Evolutionary conservation across 2,888 invertebrate species (phyloP).

Genomic region (Lampropteryx suffumata): DNA sequence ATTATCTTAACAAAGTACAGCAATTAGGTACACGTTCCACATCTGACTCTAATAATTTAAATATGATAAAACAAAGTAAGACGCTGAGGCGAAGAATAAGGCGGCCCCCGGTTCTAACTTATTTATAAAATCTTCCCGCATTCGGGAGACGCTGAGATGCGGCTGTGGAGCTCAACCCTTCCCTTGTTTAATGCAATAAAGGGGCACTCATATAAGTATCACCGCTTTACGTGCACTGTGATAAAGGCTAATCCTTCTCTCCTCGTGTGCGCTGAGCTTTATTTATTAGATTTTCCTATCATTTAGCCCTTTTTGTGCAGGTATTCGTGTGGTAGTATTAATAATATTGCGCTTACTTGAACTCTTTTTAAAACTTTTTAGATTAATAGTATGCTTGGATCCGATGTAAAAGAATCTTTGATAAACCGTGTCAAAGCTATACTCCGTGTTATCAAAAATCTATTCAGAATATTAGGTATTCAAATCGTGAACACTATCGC

Average conservation of each 20-base stretch:
- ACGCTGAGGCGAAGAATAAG: slow-evolving; percentile 73
- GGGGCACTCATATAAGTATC: slow-evolving; percentile 82
- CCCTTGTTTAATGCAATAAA: slow-evolving; percentile 79
- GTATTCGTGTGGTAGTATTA: slow-evolving; percentile 9
- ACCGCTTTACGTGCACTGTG: slow-evolving; percentile 70
- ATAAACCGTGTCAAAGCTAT: too few species aligned
- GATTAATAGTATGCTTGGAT: too few species aligned
- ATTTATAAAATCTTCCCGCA: slow-evolving; percentile 78
- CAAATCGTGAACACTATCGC: slow-evolving; percentile 8
- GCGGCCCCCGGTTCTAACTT: slow-evolving; percentile 72
- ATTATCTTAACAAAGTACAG: slow-evolving; percentile 83
- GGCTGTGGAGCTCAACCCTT: slow-evolving; percentile 60
- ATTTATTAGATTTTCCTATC: slow-evolving; percentile 64
- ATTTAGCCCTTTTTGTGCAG: slow-evolving; percentile 31
- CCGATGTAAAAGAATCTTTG: too few species aligned
- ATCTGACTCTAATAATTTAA: slow-evolving; percentile 83
- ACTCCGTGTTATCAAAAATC: too few species aligned
- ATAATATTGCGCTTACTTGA: too few species aligned
- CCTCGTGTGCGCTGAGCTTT: slow-evolving; percentile 61
- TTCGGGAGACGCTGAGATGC: slow-evolving; percentile 54
- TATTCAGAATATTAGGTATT: too few species aligned
- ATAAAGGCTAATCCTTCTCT: slow-evolving; percentile 77
- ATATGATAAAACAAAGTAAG: slow-evolving; percentile 82
- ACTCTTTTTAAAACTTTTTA: too few species aligned
- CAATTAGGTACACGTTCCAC: slow-evolving; percentile 83